These are phyloP conservation scores for Orbicella faveolata DNA, from an alignment of 64 coral and sea anemone genomes.

Conservation along the genomic window DNA sequence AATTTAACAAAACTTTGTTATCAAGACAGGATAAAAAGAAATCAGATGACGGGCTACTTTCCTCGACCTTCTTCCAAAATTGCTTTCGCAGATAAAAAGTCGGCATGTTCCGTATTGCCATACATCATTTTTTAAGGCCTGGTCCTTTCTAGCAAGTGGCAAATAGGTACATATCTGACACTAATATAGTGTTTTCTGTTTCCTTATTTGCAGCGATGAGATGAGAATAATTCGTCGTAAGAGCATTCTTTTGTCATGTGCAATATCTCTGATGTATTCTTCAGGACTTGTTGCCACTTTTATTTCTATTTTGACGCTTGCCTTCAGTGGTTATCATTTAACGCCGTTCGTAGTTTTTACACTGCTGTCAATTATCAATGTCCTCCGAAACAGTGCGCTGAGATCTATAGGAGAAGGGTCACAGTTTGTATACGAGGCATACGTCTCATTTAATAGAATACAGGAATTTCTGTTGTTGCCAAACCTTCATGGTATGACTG, in stretches of 20 bases:
- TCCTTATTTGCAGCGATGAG: slow-evolving; percentile 40
- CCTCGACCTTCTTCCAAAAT: too few species aligned
- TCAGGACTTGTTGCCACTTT: slow-evolving; percentile 37
- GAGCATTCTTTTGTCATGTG: slow-evolving; percentile 37
- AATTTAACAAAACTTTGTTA: too few species aligned
- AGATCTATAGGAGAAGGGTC: slow-evolving; percentile 20
- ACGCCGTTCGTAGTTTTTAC: slow-evolving; percentile 68
- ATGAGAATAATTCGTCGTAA: slow-evolving; percentile 53
- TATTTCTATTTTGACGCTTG: slow-evolving; percentile 59
- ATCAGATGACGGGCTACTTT: too few species aligned
- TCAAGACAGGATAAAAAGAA: too few species aligned
- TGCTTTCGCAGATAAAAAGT: too few species aligned
- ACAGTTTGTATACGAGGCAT: slow-evolving; percentile 27
- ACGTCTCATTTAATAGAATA: slow-evolving; percentile 38
- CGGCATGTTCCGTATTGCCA: too few species aligned
- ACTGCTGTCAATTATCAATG: slow-evolving; percentile 49
- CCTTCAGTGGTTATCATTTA: slow-evolving; percentile 45
- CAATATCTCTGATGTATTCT: slow-evolving; percentile 39
- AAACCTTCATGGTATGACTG: not conserved
- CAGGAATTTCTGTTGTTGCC: slow-evolving; percentile 20
- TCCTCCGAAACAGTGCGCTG: slow-evolving; percentile 28
- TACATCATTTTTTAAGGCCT: not conserved
- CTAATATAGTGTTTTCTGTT: not conserved
- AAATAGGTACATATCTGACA: not conserved
- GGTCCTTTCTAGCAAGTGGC: not conserved